Percentiles rank a stretch among this genome's conserved stretches.
phyloP scores from a whole-genome alignment of 2,888 invertebrate species.

The Cloeon dipterum region DNA sequence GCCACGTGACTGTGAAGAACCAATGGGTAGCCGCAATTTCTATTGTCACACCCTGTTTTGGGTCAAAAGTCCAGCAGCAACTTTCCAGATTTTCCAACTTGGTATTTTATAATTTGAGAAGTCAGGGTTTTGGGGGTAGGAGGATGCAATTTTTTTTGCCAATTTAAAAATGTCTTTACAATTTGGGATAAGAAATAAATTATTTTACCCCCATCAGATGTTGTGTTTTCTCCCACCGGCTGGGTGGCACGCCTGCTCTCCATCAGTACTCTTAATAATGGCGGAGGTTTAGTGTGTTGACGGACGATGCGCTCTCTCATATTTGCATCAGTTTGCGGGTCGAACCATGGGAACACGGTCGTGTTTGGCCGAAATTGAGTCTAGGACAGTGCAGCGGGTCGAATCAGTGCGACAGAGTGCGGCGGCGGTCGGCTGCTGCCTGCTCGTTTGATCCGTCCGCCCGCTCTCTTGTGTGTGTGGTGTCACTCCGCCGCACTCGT shows the following conservation, averaged over 20 bases:
- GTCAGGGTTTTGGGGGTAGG: too few relatives aligned
- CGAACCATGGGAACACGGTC: not conserved
- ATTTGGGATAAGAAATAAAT: too few relatives aligned
- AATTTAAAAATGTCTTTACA: too few relatives aligned
- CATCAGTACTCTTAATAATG: not conserved
- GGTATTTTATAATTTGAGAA: too few relatives aligned
- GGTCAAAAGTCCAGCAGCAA: not conserved
- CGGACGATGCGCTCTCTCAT: not conserved
- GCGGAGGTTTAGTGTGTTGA: not conserved
- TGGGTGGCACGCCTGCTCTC: not conserved
- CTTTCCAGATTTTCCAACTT: not conserved
- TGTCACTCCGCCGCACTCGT: conserved; percentile 1
- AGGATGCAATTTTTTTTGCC: too few relatives aligned
- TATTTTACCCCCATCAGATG: too few relatives aligned
- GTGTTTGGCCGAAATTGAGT: not conserved
- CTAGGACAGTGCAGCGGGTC: not conserved
- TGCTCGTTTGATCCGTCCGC: too few relatives aligned
- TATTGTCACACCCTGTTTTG: conserved; percentile 9
- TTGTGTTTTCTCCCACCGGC: not conserved
- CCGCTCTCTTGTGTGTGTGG: conserved; percentile 9
- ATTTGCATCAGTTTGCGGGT: conserved; percentile 1
- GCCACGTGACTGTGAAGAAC: conserved; percentile 5
- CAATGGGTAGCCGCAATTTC: conserved; percentile 7
- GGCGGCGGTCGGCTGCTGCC: too few relatives aligned
- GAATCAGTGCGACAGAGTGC: conserved; percentile 8